phyloP scores from a whole-genome alignment of 2,113 vertebrate genomes.

The Cariama cristata region DNA sequence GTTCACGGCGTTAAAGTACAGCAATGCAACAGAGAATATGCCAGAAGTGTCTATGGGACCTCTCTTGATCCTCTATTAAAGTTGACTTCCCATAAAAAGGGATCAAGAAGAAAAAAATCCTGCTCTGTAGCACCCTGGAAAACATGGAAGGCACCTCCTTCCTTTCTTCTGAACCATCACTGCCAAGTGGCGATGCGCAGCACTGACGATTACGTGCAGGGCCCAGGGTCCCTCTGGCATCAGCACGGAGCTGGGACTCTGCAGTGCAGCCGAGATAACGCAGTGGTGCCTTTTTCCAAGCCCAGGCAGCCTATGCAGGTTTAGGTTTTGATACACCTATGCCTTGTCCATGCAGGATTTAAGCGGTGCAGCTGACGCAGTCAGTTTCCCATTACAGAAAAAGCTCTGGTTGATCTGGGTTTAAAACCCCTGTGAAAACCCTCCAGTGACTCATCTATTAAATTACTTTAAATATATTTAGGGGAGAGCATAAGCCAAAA shows the following conservation, averaged over 20 bases:
- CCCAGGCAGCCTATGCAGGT: not conserved
- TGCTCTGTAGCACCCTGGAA: not conserved
- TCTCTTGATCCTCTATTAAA: not conserved
- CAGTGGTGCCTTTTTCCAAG: not conserved
- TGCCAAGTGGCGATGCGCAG: not conserved
- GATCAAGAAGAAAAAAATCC: not conserved
- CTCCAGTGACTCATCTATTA: not conserved
- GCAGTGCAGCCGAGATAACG: rapidly evolving
- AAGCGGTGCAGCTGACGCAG: not conserved
- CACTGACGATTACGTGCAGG: rapidly evolving
- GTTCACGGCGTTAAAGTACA: not conserved
- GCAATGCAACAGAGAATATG: not conserved
- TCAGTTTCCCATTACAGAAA: not conserved
- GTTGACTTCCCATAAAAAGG: not conserved
- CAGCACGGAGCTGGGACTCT: not conserved
- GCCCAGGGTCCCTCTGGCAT: rapidly evolving
- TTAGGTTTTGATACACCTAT: not conserved
- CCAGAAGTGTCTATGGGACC: not conserved
- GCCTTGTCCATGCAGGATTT: not conserved
- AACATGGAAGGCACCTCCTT: not conserved
- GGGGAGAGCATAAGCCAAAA: not conserved
- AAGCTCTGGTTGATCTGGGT: not conserved
- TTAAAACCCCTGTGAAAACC: not conserved
- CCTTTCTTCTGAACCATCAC: not conserved
- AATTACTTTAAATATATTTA: not conserved